phyloP scores from a whole-genome alignment of 2,797 vertebrate species.

The Acestrorhynchus altus region DNA sequence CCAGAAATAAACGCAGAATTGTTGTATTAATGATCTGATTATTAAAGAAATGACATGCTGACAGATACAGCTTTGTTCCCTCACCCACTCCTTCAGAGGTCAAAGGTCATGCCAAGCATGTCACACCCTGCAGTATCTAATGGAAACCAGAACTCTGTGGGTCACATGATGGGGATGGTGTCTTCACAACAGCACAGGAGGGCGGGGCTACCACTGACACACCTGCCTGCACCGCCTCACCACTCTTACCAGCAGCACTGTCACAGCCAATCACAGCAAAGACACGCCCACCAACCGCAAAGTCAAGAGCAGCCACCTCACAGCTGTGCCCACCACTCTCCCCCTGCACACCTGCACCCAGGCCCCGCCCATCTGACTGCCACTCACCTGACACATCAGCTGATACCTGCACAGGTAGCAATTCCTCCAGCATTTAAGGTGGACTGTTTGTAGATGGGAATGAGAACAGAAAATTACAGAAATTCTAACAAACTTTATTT shows the following conservation, averaged over 20 bases:
- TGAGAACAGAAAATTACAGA: too few species aligned
- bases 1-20: neutral
- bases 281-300: constrained; percentile 79
- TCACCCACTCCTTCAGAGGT: constrained; percentile 76
- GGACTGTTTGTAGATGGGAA: neutral
- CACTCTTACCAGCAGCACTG: constrained; percentile 87
- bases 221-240: constrained; percentile 81
- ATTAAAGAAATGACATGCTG: neutral
- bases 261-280: constrained; percentile 82
- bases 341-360: constrained; percentile 86
- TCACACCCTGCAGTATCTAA: constrained; percentile 83
- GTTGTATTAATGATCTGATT: neutral
- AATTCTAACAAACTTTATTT: too few species aligned
- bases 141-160: constrained; percentile 86
- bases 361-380: constrained; percentile 80
- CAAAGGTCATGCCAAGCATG: constrained; percentile 88
- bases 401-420: constrained; percentile 78
- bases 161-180: constrained; percentile 98
- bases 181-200: constrained; percentile 85
- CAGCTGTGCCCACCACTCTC: constrained; percentile 87
- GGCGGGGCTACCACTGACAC: constrained; percentile 86
- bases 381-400: constrained; percentile 83
- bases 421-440: neutral
- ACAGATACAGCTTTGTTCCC: neutral
- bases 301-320: constrained; percentile 86